Evolutionary conservation across 2,113 vertebrate genomes (phyloP), one percentile per base, ranked within the genome.

Genomic region (Nothocercus julius): DNA sequence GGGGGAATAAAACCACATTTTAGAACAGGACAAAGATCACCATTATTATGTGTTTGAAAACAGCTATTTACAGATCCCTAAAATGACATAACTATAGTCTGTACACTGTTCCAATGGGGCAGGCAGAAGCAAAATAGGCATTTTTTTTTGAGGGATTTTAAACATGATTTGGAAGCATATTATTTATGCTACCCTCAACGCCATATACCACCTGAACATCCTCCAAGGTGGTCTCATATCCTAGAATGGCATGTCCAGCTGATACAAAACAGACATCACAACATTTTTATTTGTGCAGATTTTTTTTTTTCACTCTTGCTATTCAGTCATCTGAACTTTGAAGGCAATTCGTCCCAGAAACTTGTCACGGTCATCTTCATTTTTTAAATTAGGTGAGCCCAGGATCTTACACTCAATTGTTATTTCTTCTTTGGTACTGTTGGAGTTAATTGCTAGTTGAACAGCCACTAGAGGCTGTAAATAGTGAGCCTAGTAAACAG

Each of bases 401-500:
- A 97, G 97, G 75, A 99, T 98, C 98, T 98, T 98, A 98, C 99
- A 99, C 97, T 99, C 99, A 38, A 99, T 96, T 10, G 96, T 53
- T 81, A 98, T 97, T 97, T 99, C 99, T 83, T 97, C 98, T 96
- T 98, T 98, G 97, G 98, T 98, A 92, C 95, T 96, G 58, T 97
- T 98, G 95, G 97, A 91, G 72, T 13, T 89, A 94, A 99, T 96
- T 85, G 79, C 74, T 97, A 99, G 97, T 96, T 99, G 99, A 95
- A 99, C 97, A 36, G 99, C 99, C 92, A 99, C 99, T 86, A 99
- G 89, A 9, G 99, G 99, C 98, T 99, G 99, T 38, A 98, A 97
- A 76, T 99, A 99, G 61, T 97, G 98, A 96, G 96, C 98, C 99
- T 99, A 96, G 84, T 91, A 76, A 94, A 95, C 15, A 96, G 89